Evolutionary conservation across 2,888 invertebrate genomes (phyloP), one percentile per base, ranked within the genome.

Genomic region (Sphaerophoria taeniata): DNA sequence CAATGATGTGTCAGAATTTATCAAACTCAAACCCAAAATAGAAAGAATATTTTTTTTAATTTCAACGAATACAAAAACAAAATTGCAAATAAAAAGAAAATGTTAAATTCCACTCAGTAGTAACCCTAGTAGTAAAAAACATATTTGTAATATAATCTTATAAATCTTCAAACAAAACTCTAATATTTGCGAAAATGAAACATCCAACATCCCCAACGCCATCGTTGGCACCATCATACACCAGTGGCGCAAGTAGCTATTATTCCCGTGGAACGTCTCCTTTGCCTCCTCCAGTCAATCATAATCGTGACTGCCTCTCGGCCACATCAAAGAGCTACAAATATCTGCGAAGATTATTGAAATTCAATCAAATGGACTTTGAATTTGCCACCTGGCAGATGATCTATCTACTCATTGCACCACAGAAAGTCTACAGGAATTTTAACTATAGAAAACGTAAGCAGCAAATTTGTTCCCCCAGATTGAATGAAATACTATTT

Each of bases 331-430:
- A 98, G 93, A 94, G 96, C 85, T 97, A 96, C 92, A 96, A 96
- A 93, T 98, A 98, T 92, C 93, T 98, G 69, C 93, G 97, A 87
- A 94, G 97, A 89, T 92, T 98, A 80, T 93, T 97, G 80, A 97
- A 97, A 92, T 98, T 98, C 90, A 95, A 97, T 90, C 99, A 99
- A 93, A 99, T 99, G 99, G 99, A 99, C 93, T 99, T 99, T 93
- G 98, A 99, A 91, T 99, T 98, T 93, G 99, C 99, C 0, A 93
- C 96, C n/a, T 99, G 99, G 99, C 99, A 99, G 94, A 99, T 99
- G 98, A 92, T 98, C 0, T 98, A 98, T 91, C 93, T 99, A 86
- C 97, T 99, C 90, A 94, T 97, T 75, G 94, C 98, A 0, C 99
- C 99, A 14, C 98, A 99, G 90, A 98, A 98, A 94, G 98, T 99